phyloP scores from a whole-genome alignment of 2,113 vertebrate genomes.

The Podilymbus podiceps region DNA sequence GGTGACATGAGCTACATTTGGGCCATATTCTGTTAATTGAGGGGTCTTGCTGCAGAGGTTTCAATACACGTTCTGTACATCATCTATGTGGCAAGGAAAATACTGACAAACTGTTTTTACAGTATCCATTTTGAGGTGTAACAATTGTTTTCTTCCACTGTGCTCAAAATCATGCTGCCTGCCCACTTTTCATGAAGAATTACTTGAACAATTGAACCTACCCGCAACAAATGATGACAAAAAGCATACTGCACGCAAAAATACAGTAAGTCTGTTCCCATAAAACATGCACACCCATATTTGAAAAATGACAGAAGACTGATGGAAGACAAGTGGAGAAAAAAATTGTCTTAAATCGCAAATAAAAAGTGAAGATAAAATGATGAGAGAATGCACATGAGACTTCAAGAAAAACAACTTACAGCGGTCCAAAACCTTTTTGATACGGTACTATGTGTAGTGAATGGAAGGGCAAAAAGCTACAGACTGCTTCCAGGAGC shows the following conservation, averaged over 20 bases:
- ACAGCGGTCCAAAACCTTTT: background rate
- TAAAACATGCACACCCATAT: background rate
- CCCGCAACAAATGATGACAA: background rate
- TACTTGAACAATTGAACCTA: background rate
- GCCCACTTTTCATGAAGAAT: background rate
- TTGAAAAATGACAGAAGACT: background rate
- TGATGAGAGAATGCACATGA: background rate
- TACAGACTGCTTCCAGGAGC: background rate
- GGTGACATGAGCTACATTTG: background rate
- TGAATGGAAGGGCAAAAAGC: background rate
- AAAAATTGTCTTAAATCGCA: background rate
- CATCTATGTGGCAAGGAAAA: background rate
- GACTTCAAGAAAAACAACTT: background rate
- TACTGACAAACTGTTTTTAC: background rate
- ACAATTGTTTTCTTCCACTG: background rate
- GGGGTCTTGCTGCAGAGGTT: background rate
- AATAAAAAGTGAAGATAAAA: background rate
- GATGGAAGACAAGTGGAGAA: background rate
- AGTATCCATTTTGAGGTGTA: background rate
- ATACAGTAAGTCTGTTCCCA: background rate
- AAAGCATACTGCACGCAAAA: background rate
- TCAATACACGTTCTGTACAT: background rate
- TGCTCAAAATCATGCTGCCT: background rate
- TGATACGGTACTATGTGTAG: background rate
- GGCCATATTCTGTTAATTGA: background rate